Evolutionary conservation across 2,888 invertebrate species (phyloP).

Genomic region (Drosophila prostipennis): DNA sequence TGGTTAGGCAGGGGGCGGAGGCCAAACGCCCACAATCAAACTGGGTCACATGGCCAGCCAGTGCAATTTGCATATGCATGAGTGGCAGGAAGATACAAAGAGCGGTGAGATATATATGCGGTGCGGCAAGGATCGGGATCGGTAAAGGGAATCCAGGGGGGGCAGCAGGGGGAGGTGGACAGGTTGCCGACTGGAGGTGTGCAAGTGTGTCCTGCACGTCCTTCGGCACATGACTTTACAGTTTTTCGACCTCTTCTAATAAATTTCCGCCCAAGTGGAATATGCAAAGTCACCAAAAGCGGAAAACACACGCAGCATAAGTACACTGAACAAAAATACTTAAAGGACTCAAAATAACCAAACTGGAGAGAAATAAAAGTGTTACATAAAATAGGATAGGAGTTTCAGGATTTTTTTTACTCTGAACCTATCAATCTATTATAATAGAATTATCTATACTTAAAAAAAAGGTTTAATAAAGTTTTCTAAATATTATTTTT

Average conservation of each 20-base stretch:
- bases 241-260: constrained; percentile 67
- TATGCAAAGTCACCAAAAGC: constrained; percentile 70
- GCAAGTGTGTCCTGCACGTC: constrained; percentile 46
- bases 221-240: constrained; percentile 62
- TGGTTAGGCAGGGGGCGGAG: constrained; percentile 6
- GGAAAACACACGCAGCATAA: constrained; percentile 28
- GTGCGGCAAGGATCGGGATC: constrained; percentile 6
- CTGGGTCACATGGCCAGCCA: constrained; percentile 63
- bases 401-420: too few species aligned
- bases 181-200: constrained; percentile 33
- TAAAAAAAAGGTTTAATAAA: too few species aligned
- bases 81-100: constrained; percentile 45
- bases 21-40: constrained; percentile 68
- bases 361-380: background rate
- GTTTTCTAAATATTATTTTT: too few species aligned
- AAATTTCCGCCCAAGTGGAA: constrained; percentile 66
- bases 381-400: too few species aligned
- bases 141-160: background rate
- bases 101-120: constrained; percentile 17
- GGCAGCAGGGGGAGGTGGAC: background rate
- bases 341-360: too few species aligned
- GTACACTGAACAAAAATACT: constrained; percentile 6
- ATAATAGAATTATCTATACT: too few species aligned
- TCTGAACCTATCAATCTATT: too few species aligned
- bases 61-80: constrained; percentile 75